These are phyloP conservation scores for Pterobdella sp. DNA, from an alignment of 2,888 invertebrate species.

Conservation along the genomic window DNA sequence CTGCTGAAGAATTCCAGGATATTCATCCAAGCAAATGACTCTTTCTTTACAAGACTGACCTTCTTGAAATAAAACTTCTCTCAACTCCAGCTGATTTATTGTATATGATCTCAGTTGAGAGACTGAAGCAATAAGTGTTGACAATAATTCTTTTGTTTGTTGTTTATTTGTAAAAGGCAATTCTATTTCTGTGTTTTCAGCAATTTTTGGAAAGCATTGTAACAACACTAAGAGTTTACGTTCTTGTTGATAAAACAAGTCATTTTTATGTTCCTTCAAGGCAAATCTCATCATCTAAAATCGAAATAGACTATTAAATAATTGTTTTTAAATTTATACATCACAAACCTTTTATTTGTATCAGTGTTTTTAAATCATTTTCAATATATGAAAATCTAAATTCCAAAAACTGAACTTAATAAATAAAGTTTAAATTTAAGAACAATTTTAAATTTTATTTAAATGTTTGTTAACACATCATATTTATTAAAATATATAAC, in stretches of 20 bases:
- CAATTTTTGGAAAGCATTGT: not conserved
- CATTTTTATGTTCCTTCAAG: not conserved
- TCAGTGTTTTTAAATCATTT: not conserved
- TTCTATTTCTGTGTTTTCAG: not conserved
- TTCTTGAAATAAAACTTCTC: conserved; percentile 23
- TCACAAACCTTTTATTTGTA: not conserved
- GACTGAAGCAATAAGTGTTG: not conserved
- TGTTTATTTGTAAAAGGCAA: not conserved
- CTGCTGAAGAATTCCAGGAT: conserved; percentile 7
- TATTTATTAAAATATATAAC: not conserved
- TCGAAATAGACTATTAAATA: not conserved
- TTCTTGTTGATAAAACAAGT: not conserved
- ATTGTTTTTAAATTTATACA: not conserved
- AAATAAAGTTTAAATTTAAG: not conserved
- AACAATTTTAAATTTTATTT: not conserved
- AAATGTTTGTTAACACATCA: not conserved
- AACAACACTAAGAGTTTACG: not conserved
- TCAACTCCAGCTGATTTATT: conserved; percentile 6
- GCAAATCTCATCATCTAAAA: conserved; percentile 4
- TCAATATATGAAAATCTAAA: not conserved
- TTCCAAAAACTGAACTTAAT: too few relatives aligned
- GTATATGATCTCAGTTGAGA: not conserved
- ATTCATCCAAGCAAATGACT: conserved; percentile 21
- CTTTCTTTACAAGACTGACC: conserved; percentile 25
- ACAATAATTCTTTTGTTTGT: not conserved